A percentile compares a stretch with the other conserved stretches of the same genome.
Evolutionary conservation across 2,888 invertebrate species (phyloP).

Genomic region (Acleris holmiana): DNA sequence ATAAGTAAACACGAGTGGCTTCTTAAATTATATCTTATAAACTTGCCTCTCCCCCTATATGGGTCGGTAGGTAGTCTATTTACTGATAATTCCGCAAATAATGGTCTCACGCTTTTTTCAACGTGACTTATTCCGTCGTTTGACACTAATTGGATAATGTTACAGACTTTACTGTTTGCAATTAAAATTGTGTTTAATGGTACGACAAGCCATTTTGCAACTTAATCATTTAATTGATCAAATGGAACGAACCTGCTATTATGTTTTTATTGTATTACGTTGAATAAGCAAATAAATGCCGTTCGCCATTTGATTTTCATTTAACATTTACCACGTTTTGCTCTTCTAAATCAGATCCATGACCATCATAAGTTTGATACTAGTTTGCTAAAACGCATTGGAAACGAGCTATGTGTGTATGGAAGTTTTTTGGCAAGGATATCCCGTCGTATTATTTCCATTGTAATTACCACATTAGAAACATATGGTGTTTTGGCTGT

Average conservation of each 20-base stretch:
- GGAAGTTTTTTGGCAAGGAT: slow-evolving; percentile 35
- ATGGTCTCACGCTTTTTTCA: slow-evolving; percentile 15
- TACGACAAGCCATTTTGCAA: background rate
- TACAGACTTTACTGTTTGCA: slow-evolving; percentile 6
- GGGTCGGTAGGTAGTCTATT: slow-evolving; percentile 15
- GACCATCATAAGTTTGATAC: slow-evolving; percentile 11
- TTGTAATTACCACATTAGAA: slow-evolving; percentile 37
- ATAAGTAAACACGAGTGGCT: too few relatives aligned
- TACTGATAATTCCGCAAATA: slow-evolving; percentile 12
- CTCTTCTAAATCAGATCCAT: slow-evolving; percentile 1
- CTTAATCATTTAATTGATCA: too few relatives aligned
- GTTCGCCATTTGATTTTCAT: background rate
- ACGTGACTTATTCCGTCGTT: slow-evolving; percentile 31
- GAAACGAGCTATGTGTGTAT: slow-evolving; percentile 22
- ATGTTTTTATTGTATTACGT: too few relatives aligned
- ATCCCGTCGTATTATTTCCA: slow-evolving; percentile 32
- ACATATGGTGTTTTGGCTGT: slow-evolving; percentile 48
- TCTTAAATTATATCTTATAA: too few relatives aligned
- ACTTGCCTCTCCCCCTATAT: background rate
- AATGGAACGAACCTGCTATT: too few relatives aligned
- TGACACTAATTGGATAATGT: slow-evolving; percentile 19
- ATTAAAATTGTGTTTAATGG: background rate
- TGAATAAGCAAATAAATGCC: too few relatives aligned
- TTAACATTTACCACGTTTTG: background rate
- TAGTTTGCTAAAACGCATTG: slow-evolving; percentile 27